Base-by-base conservation (phyloP, 1,140 invertebrate genomes). In the Eriocheir sinensis region DNA sequence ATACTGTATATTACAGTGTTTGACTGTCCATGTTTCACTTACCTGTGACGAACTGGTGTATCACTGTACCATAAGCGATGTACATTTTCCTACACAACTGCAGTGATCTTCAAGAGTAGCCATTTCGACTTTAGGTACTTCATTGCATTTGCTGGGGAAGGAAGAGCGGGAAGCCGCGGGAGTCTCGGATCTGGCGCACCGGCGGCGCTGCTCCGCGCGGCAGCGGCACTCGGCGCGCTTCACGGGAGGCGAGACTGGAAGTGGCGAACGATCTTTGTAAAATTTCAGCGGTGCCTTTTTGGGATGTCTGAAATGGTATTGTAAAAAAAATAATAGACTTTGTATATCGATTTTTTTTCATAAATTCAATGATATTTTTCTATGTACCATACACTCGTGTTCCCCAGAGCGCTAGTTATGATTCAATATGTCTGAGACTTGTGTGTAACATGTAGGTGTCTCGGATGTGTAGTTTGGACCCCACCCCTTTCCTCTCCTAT, bases 221-320 rank as follows among this genome's bases (percentile, higher is more conserved):
- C 60, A 72, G 21, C 60, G n/a, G n/a, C 21, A 21, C 60, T 27
- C 21, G 27, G 60, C 60, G 12, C 21, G 60, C 27, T 21, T 72
- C 60, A 72, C 60, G 60, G 60, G n/a, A 72, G 60, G 60, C 60
- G 27, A 72, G 60, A 4, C 60, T 21, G n/a, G 60, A 72, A 72
- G 21, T 72, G n/a, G n/a, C n/a, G n/a, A 72, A n/a, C 60, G 60
- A 72, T 72, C 60, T 72, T 38, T 86, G 83, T 36, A 88, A 86
- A 93, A 36, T 72, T 93, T 93, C 92, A 89, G 83, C 85, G 92
- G 92, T 93, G 92, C 92, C 92, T 93, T 93, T 93, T 89, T 92
- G 83, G 83, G 92, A 88, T 93, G 92, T 93, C 92, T 93, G 92
- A 93, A 93, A 89, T 93, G 92, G 92, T 93, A 88, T 88, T 93